phyloP scores from a whole-genome alignment of 2,888 invertebrate genomes.

The Torymus tubicola region DNA sequence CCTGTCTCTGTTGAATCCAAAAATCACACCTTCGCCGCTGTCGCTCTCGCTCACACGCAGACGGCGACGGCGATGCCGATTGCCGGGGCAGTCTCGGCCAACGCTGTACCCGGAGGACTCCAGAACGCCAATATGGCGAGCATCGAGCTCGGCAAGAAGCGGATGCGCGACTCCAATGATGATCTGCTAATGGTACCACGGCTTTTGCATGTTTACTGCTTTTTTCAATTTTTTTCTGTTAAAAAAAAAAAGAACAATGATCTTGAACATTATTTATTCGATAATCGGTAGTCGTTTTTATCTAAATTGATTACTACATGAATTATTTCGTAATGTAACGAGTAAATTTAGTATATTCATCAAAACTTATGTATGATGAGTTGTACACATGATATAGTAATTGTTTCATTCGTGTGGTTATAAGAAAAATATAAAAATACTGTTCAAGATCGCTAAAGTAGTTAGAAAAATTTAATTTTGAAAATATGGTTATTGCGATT shows the following conservation, averaged over 20 bases:
- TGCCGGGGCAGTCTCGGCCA: conserved; percentile 74
- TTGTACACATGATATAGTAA: no score
- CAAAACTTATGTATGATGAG: no score
- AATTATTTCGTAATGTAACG: no score
- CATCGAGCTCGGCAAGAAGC: conserved; percentile 96
- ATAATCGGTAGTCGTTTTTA: background rate
- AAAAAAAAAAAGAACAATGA: background rate
- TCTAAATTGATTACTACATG: background rate
- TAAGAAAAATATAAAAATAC: conserved; percentile 8
- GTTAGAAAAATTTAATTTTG: conserved; percentile 70
- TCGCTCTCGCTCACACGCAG: conserved; percentile 66
- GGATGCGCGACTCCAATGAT: conserved; percentile 91
- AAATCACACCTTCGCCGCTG: conserved; percentile 24
- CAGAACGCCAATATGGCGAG: conserved; percentile 83
- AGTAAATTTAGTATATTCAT: no score
- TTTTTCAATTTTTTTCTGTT: conserved; percentile 36
- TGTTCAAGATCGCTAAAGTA: conserved; percentile 62
- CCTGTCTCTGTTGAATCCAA: conserved; percentile 22
- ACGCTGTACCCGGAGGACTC: conserved; percentile 80
- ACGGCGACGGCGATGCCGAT: conserved; percentile 74
- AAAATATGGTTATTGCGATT: conserved; percentile 72
- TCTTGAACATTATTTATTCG: conserved; percentile 28
- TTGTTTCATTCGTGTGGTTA: no score
- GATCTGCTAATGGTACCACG: conserved; percentile 96
- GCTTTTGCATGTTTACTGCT: conserved; percentile 74